A percentile compares a stretch with the other conserved stretches of the same genome.
Evolutionary conservation across 2,113 vertebrate species (phyloP).

Genomic region (Corydoras sp.): DNA sequence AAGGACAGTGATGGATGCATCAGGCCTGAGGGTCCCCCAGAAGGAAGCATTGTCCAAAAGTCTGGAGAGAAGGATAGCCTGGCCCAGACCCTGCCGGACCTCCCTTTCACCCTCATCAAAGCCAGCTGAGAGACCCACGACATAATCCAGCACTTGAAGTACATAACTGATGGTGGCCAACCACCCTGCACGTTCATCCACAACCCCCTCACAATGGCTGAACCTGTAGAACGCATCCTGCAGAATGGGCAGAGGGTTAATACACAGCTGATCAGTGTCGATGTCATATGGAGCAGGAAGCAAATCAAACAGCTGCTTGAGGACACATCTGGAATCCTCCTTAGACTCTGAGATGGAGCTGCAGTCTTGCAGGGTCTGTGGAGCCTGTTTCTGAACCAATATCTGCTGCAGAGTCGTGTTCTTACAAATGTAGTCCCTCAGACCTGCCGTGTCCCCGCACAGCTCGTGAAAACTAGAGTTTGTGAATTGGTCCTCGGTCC

Average conservation of each 20-base stretch:
- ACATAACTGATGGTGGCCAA: conserved; percentile 68
- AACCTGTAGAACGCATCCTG: conserved; percentile 67
- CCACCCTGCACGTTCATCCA: conserved; percentile 65
- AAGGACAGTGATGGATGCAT: conserved; percentile 71
- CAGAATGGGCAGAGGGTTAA: conserved; percentile 66
- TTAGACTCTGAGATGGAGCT: conserved; percentile 45
- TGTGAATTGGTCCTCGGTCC: conserved; percentile 49
- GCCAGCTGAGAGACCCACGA: conserved; percentile 68
- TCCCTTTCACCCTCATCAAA: conserved; percentile 70
- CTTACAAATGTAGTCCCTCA: conserved; percentile 71
- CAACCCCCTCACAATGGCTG: conserved; percentile 65
- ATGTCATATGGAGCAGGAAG: conserved; percentile 68
- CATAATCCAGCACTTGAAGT: conserved; percentile 71
- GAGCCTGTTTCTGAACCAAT: conserved; percentile 55
- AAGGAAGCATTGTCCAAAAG: conserved; percentile 80
- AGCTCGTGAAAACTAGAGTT: conserved; percentile 58
- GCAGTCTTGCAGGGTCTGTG: conserved; percentile 55
- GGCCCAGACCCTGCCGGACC: conserved; percentile 70
- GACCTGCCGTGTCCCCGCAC: conserved; percentile 54
- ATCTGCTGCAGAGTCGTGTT: conserved; percentile 64
- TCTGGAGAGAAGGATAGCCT: conserved; percentile 82
- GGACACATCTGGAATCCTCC: conserved; percentile 64
- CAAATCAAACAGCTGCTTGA: conserved; percentile 74
- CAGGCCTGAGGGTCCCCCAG: conserved; percentile 69
- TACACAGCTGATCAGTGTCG: conserved; percentile 72